Conservation (phyloP, 2,797 vertebrate species). For the Cynodonichthys magdalenae region DNA sequence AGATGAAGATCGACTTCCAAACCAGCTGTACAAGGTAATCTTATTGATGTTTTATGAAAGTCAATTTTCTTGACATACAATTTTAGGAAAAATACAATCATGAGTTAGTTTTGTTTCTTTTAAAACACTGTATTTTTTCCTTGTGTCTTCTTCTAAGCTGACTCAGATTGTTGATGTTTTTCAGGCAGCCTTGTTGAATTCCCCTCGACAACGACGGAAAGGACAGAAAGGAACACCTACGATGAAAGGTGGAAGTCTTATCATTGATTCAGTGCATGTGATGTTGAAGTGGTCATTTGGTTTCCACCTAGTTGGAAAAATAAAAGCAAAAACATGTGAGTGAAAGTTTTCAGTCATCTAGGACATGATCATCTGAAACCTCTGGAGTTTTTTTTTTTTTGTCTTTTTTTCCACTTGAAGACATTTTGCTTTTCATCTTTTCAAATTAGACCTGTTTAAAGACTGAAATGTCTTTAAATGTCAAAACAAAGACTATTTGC, state of each 20-base stretch:
- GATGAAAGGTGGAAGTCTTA: conserved; percentile 87
- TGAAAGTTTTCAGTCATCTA: no score
- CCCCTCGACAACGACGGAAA: conserved; percentile 90
- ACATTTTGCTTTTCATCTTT: no score
- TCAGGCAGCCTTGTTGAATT: conserved; percentile 89
- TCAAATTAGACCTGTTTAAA: no score
- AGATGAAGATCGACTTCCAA: conserved; percentile 91
- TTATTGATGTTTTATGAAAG: conserved; percentile 2
- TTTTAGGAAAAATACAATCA: conserved; percentile 15
- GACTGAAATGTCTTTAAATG: no score
- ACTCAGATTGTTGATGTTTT: conserved; percentile 45
- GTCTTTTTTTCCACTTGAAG: no score
- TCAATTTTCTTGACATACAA: conserved; percentile 6
- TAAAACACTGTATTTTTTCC: conserved; percentile 1
- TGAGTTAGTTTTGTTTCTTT: background rate
- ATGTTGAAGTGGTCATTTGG: background rate
- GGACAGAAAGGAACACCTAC: conserved; percentile 89
- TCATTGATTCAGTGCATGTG: background rate
- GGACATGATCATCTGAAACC: no score
- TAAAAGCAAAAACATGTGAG: no score
- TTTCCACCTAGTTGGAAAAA: no score
- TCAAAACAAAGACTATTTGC: no score
- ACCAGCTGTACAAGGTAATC: conserved; percentile 90
- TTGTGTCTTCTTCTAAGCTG: conserved; percentile 7
- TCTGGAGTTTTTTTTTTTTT: no score